These are phyloP conservation scores for Notolabrus celidotus DNA, from an alignment of 2,797 vertebrate species.

Conservation along the genomic window DNA sequence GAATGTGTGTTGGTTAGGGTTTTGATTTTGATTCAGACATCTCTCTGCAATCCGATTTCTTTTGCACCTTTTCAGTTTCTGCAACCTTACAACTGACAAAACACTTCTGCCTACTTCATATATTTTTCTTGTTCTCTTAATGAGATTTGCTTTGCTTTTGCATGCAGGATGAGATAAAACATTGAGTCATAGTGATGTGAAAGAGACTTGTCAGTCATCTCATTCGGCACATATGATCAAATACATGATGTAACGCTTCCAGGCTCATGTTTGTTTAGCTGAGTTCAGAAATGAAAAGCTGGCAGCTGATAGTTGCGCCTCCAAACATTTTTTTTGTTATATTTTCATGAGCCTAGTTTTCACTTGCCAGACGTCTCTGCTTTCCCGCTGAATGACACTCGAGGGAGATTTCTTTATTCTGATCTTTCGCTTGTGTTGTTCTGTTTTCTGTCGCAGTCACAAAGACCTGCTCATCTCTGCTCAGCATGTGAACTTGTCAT, in stretches of 20 bases:
- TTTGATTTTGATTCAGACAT: conserved; percentile 9
- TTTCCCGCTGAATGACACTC: conserved; percentile 32
- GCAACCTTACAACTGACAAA: not conserved
- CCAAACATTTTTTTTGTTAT: conserved; percentile 31
- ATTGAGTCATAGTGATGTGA: conserved; percentile 5
- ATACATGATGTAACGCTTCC: conserved; percentile 18
- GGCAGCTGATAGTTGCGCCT: conserved; percentile 34
- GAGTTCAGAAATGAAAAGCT: conserved; percentile 37
- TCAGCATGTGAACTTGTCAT: conserved; percentile 55
- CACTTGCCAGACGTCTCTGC: conserved; percentile 12
- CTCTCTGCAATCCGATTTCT: not conserved
- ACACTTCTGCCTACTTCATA: not conserved
- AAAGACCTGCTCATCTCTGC: conserved; percentile 47
- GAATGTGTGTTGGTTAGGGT: not conserved
- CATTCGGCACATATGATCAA: conserved; percentile 22
- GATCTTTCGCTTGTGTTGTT: conserved; percentile 35
- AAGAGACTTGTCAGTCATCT: conserved; percentile 21
- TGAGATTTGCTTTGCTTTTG: not conserved
- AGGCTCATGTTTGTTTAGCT: conserved; percentile 21
- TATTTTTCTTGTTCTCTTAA: conserved; percentile 14
- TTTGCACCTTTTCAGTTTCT: not conserved
- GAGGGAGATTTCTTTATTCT: conserved; percentile 38
- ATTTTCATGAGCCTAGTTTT: conserved; percentile 28
- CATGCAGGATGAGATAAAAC: conserved; percentile 8
- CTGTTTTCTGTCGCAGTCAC: conserved; percentile 13